phyloP scores from a whole-genome alignment of 2,888 invertebrate genomes.

The Ashinkailepas kermadecensis region DNA sequence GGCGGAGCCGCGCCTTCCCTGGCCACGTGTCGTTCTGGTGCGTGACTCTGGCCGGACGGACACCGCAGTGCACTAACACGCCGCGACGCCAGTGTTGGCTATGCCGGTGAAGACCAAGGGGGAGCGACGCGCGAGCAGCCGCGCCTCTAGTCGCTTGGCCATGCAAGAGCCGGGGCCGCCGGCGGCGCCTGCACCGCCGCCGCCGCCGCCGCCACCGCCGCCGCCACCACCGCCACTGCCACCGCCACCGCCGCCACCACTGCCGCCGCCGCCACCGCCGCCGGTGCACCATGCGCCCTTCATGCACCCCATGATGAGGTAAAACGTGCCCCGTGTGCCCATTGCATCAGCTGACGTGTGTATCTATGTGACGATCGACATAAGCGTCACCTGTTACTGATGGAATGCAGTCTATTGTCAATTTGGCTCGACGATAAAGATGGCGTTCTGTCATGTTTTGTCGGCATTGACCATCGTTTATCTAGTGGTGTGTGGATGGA shows the following conservation, averaged over 20 bases:
- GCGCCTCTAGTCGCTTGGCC: neutral
- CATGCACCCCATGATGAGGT: conserved; percentile 18
- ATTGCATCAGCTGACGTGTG: no score
- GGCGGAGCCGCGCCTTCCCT: no score
- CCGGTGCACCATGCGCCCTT: conserved; percentile 6
- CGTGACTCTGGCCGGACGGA: neutral
- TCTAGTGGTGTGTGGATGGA: no score
- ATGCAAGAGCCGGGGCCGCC: neutral
- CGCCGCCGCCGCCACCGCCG: neutral
- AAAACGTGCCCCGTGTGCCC: neutral
- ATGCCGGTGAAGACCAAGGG: conserved; percentile 19
- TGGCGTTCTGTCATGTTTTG: no score
- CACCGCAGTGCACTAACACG: neutral
- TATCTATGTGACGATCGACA: no score
- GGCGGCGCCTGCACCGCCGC: neutral
- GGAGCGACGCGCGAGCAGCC: neutral
- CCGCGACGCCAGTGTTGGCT: neutral
- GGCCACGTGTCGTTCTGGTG: neutral
- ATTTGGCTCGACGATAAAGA: no score
- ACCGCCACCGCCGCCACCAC: neutral
- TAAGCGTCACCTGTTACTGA: no score
- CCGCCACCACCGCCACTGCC: neutral
- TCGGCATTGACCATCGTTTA: no score
- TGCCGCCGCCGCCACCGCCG: neutral
- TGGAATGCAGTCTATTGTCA: no score